Base-by-base conservation (phyloP, 2,888 invertebrate species). In the Agriotes lineatus region DNA sequence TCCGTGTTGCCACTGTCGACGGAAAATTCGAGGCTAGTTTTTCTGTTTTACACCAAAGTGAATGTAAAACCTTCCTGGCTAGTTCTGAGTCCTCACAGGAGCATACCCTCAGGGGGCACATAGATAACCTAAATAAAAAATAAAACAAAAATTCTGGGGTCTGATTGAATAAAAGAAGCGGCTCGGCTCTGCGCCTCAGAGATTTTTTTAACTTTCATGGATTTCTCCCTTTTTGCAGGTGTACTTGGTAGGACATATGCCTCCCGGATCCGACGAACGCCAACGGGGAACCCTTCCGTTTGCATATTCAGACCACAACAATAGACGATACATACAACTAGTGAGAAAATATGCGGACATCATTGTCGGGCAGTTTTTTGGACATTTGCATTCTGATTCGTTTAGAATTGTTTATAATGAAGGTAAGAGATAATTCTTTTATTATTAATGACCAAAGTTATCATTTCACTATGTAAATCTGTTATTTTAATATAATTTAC, bases 301-400 rank as follows among this genome's bases (percentile, higher is more conserved):
- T 66, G 87, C 76, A 82, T 92, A 88, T 83, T 90, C 91, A 14
- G 90, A 91, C 56, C 89, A 90, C 74, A 93, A 94, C 81, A 96
- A 95, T 84, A 88, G 88, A 35, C 89, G 88, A 73, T 96, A 95
- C 81, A 84, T 96, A 65, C 88, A 90, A 67, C 85, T 91, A 70
- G 90, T 96, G n/a, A 88, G 92, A 12, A 90, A 90, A 71, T 91
- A 92, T 82, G 89, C 94, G 30, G 88, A 90, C 78, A 92, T 95
- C 77, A 96, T 96, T 76, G 91, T 93, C 22, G 95, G 95, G 18
- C 96, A 96, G 85, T 95, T 96, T 87, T 96, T 95, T 80, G 96
- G 96, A 4, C 96, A 96, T 81, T 88, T 95, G 72, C 96, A 96
- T 84, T 95, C 95, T 54, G 96, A 96, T 82, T 94, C 95, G 0